Evolutionary conservation across 2,888 invertebrate species (phyloP).

Genomic region (Scrobipalpa atriplicella): DNA sequence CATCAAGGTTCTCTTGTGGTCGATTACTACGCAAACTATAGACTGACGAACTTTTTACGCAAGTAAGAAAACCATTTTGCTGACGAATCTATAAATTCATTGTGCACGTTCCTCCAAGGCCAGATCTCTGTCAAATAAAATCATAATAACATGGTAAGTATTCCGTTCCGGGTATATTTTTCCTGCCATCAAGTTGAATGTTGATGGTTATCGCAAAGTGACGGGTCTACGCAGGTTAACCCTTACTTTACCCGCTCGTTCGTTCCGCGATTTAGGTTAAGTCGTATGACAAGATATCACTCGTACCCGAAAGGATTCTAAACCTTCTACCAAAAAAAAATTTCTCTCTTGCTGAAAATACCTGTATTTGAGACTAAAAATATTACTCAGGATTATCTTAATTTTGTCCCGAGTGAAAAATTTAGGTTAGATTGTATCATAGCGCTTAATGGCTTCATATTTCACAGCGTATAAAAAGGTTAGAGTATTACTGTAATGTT

Average conservation of each 20-base stretch:
- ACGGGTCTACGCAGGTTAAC: neutral
- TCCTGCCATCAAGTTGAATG: neutral
- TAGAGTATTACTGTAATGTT: neutral
- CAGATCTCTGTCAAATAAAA: slow-evolving; percentile 1
- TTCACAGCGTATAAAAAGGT: neutral
- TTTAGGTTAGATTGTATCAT: neutral
- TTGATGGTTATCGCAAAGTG: slow-evolving; percentile 7
- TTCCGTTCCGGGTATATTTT: slow-evolving; percentile 9
- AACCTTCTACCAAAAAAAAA: neutral
- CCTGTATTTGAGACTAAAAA: slow-evolving; percentile 11
- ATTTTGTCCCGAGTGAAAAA: neutral
- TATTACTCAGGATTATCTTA: slow-evolving; percentile 7
- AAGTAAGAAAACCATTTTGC: neutral
- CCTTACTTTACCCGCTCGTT: neutral
- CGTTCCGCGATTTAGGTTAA: neutral
- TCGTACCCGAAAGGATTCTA: slow-evolving; percentile 2
- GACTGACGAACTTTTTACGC: neutral
- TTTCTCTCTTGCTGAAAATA: neutral
- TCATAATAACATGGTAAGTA: neutral
- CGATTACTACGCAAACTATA: neutral
- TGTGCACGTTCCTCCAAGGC: neutral
- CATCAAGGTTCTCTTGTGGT: neutral
- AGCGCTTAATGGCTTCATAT: neutral
- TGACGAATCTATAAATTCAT: neutral
- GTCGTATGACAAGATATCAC: slow-evolving; percentile 1